A percentile compares a stretch with the other conserved stretches of the same genome.
phyloP scores from a whole-genome alignment of 1,140 invertebrate genomes.

The Aradophagus sp. region DNA sequence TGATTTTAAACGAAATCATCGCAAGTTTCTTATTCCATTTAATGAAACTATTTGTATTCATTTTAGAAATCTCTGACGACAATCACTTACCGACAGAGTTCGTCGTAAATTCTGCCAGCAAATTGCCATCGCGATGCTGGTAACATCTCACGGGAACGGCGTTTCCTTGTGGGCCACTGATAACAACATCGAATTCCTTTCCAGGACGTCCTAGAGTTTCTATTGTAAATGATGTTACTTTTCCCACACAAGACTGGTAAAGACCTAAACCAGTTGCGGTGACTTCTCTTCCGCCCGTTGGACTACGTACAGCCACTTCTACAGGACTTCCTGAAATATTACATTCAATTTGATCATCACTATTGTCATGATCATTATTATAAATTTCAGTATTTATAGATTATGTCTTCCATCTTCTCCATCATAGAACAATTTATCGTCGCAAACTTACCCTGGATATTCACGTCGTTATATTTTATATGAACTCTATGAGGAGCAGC shows the following conservation, averaged over 20 bases:
- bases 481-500: constrained; percentile 87
- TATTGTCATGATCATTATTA: too few species aligned
- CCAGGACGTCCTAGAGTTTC: constrained; percentile 89
- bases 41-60: too few species aligned
- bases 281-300: constrained; percentile 92
- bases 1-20: constrained; percentile 10
- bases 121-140: constrained; percentile 94
- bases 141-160: constrained; percentile 95
- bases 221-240: constrained; percentile 90
- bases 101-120: constrained; percentile 94
- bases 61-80: too few species aligned
- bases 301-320: constrained; percentile 96
- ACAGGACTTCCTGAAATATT: constrained; percentile 85
- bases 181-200: constrained; percentile 92
- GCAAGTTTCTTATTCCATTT: too few species aligned
- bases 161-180: constrained; percentile 89
- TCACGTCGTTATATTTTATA: constrained; percentile 72
- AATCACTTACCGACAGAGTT: constrained; percentile 78
- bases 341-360: constrained; percentile 1
- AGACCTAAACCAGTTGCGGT: constrained; percentile 86
- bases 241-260: constrained; percentile 87
- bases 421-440: too few species aligned
- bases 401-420: too few species aligned
- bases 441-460: constrained; percentile 69
- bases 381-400: too few species aligned